phyloP scores from a whole-genome alignment of 35 echinoderm and acorn worm species.

The Nesometra sesokonis region DNA sequence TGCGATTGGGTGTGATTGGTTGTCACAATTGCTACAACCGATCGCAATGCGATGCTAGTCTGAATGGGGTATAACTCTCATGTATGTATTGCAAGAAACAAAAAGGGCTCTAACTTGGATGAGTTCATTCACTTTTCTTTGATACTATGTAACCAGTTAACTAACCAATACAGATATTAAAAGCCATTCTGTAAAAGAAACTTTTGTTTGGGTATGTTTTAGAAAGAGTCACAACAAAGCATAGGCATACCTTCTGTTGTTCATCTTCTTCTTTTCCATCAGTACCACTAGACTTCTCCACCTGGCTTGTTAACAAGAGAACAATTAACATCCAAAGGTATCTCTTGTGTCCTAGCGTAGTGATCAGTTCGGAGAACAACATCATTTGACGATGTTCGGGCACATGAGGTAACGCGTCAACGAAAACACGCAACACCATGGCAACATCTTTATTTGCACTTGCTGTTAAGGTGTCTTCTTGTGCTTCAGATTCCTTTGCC shows the following conservation, averaged over 20 bases:
- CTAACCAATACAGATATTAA: no score
- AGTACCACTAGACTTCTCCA: slow-evolving; percentile 42
- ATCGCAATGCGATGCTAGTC: no score
- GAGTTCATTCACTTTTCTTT: no score
- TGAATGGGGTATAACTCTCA: no score
- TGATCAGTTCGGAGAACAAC: slow-evolving; percentile 71
- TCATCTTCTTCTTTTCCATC: slow-evolving; percentile 47
- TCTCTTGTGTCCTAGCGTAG: slow-evolving; percentile 38
- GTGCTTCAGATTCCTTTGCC: slow-evolving; percentile 50
- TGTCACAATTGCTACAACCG: no score
- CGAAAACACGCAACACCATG: slow-evolving; percentile 89
- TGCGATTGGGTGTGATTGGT: no score
- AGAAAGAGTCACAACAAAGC: no score
- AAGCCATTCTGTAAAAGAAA: no score
- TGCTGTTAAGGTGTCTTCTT: slow-evolving; percentile 23
- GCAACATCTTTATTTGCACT: slow-evolving; percentile 46
- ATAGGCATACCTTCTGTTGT: slow-evolving; percentile 41
- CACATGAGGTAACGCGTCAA: slow-evolving; percentile 91
- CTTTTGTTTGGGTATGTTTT: no score
- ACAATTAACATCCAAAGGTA: slow-evolving; percentile 71
- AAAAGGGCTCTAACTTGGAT: no score
- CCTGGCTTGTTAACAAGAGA: slow-evolving; percentile 49
- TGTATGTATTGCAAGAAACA: no score
- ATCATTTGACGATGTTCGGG: slow-evolving; percentile 83
- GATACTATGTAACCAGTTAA: no score